Evolutionary conservation across 1,140 invertebrate genomes (phyloP).

Genomic region (Pachypsylla venusta): DNA sequence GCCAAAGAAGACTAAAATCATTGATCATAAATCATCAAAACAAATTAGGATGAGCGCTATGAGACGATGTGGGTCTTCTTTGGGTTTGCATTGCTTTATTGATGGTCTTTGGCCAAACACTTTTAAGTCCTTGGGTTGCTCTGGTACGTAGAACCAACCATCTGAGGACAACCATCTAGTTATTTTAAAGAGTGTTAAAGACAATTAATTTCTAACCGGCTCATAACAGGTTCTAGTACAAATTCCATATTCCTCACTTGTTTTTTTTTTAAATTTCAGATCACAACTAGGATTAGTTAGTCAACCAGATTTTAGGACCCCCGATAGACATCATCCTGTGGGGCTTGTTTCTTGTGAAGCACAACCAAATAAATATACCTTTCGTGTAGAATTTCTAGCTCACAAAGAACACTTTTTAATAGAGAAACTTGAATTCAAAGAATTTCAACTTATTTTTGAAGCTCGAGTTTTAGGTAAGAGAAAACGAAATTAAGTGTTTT

Average conservation of each 20-base stretch:
- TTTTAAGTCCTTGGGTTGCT: no score
- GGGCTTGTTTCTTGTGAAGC: not conserved
- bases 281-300: not conserved
- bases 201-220: no score
- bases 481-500: not conserved
- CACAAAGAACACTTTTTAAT: not conserved
- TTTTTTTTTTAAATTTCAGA: not conserved
- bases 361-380: not conserved
- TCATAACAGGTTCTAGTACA: not conserved
- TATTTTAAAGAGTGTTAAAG: no score
- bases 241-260: not conserved
- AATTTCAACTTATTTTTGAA: not conserved
- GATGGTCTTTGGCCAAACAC: no score
- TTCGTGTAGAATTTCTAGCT: not conserved
- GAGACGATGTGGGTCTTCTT: no score
- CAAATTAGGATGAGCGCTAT: no score
- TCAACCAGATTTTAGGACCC: not conserved
- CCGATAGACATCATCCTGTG: not conserved
- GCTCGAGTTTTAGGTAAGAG: slow-evolving; percentile 2
- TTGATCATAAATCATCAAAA: no score
- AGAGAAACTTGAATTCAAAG: not conserved
- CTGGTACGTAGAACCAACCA: no score
- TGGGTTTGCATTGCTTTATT: no score
- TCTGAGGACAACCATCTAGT: no score
- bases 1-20: no score